Percentiles rank a stretch among this genome's conserved stretches.
Evolutionary conservation across 2,797 vertebrate species (phyloP).

Genomic region (Phrynocephalus vlangalii): DNA sequence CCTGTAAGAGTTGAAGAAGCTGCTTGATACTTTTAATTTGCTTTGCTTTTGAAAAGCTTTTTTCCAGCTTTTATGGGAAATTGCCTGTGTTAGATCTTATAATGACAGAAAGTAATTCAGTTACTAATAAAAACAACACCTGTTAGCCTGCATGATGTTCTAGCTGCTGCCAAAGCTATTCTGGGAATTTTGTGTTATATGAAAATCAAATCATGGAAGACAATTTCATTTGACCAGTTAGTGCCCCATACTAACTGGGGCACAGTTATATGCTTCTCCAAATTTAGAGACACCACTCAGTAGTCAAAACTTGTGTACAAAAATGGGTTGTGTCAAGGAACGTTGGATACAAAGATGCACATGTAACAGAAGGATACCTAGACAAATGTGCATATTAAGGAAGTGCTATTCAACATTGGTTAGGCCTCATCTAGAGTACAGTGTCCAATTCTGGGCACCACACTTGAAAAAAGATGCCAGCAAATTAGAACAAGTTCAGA

Average conservation of each 20-base stretch:
- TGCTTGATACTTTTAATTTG: not conserved
- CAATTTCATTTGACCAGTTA: not conserved
- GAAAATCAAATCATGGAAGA: not conserved
- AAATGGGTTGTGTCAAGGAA: not conserved
- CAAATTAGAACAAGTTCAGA: no score
- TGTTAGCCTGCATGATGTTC: not conserved
- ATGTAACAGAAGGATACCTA: not conserved
- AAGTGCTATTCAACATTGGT: no score
- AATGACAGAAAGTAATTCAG: not conserved
- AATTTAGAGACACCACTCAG: not conserved
- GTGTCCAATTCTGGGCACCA: no score
- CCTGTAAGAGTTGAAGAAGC: not conserved
- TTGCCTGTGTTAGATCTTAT: not conserved
- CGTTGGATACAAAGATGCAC: not conserved
- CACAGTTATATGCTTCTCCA: not conserved
- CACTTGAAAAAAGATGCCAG: no score
- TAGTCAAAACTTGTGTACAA: not conserved
- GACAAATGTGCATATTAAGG: not conserved
- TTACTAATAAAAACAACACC: not conserved
- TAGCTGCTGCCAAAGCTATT: not conserved
- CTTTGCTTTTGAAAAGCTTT: not conserved
- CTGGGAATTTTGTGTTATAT: slow-evolving; percentile 3
- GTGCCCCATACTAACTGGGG: not conserved
- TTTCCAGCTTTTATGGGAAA: not conserved
- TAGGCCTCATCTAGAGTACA: no score